A percentile compares a stretch with the other conserved stretches of the same genome.
phyloP scores from a whole-genome alignment of 2,797 vertebrate genomes.

The Spinus olivaceus region DNA sequence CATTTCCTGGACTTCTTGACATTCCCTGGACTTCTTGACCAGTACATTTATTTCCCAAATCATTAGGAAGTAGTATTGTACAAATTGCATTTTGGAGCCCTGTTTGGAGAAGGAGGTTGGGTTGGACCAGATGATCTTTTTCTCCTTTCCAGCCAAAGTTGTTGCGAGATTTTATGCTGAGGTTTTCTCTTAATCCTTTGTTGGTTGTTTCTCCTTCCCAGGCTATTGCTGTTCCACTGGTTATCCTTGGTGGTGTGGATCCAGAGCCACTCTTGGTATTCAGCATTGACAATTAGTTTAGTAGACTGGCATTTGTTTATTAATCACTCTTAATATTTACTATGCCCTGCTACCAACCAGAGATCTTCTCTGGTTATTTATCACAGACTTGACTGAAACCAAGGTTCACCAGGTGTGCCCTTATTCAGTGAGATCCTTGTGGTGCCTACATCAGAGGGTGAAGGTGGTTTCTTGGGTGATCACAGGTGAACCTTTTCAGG shows the following conservation, averaged over 20 bases:
- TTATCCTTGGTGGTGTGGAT: not conserved
- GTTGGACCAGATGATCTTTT: not conserved
- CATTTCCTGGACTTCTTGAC: not conserved
- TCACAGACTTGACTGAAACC: not conserved
- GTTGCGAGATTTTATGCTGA: not conserved
- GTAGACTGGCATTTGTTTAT: not conserved
- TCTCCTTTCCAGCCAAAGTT: not conserved
- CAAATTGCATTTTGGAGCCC: not conserved
- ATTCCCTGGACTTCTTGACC: not conserved
- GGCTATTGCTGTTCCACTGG: not conserved
- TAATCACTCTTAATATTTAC: not conserved
- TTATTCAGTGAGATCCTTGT: fast-evolving
- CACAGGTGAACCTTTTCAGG: not conserved
- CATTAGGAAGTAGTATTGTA: not conserved
- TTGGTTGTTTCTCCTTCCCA: not conserved
- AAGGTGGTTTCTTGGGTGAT: not conserved
- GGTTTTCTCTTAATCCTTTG: not conserved
- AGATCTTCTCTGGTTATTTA: not conserved
- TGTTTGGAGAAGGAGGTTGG: not conserved
- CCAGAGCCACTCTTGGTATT: not conserved
- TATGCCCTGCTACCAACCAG: not conserved
- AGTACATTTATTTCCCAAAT: not conserved
- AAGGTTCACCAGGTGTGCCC: not conserved
- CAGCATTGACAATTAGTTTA: not conserved
- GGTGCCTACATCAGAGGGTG: not conserved